Evolutionary conservation across 2,888 invertebrate species (phyloP).

Genomic region (Noctua janthina): DNA sequence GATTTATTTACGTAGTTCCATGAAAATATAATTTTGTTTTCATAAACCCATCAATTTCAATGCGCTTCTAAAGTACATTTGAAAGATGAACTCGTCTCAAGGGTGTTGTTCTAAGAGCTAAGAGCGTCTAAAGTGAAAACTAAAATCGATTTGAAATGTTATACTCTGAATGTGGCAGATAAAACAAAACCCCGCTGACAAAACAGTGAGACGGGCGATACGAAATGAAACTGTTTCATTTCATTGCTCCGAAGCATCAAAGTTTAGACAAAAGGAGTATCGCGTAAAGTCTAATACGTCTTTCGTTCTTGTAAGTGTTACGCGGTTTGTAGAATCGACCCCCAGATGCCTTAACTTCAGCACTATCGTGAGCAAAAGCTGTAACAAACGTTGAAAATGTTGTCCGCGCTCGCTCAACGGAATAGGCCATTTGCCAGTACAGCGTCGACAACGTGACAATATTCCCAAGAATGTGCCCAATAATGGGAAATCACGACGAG

Average conservation of each 20-base stretch:
- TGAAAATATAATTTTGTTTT: slow-evolving; percentile 40
- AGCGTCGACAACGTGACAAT: slow-evolving; percentile 73
- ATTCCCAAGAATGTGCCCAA: slow-evolving; percentile 74
- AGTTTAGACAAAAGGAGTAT: slow-evolving; percentile 46
- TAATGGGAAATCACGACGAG: slow-evolving; percentile 66
- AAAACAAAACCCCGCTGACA: slow-evolving; percentile 51
- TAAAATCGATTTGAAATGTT: slow-evolving; percentile 58
- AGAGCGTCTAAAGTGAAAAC: slow-evolving; percentile 58
- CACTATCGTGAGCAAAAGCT: slow-evolving; percentile 68
- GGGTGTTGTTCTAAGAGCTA: slow-evolving; percentile 59
- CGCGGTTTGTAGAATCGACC: slow-evolving; percentile 67
- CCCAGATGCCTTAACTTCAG: slow-evolving; percentile 64
- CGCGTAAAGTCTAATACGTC: slow-evolving; percentile 46
- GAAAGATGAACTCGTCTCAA: slow-evolving; percentile 54
- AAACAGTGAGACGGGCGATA: slow-evolving; percentile 43
- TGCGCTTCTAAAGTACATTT: slow-evolving; percentile 50
- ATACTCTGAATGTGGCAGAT: slow-evolving; percentile 54
- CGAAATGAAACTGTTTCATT: slow-evolving; percentile 51
- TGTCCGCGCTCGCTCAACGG: slow-evolving; percentile 68
- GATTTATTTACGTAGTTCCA: neutral
- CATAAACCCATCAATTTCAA: slow-evolving; percentile 50
- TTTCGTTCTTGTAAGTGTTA: slow-evolving; percentile 54
- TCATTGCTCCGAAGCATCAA: slow-evolving; percentile 38
- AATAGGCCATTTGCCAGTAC: slow-evolving; percentile 73
- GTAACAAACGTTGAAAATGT: slow-evolving; percentile 76